These are phyloP conservation scores for Chloebia gouldiae DNA, from an alignment of 2,113 vertebrate genomes.

Conservation along the genomic window DNA sequence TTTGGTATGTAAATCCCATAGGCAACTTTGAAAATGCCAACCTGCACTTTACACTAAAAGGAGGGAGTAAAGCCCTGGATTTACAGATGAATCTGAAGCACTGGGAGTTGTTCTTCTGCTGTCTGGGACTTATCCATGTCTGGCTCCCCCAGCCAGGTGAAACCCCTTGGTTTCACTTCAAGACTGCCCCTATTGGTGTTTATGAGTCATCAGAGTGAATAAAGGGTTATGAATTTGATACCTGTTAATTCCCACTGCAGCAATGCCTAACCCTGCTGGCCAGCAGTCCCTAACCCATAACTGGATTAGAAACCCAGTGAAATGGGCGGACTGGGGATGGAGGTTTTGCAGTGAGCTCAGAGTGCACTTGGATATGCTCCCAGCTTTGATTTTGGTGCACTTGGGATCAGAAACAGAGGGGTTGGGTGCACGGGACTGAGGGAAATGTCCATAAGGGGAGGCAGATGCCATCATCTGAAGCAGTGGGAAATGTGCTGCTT, in stretches of 20 bases:
- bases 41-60: neutral
- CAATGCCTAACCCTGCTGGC: neutral
- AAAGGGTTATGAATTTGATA: neutral
- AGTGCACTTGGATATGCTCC: neutral
- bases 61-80: neutral
- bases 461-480: neutral
- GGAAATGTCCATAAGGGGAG: neutral
- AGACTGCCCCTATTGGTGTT: fast-evolving
- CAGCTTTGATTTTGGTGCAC: neutral
- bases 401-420: neutral
- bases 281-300: neutral
- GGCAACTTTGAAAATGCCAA: neutral
- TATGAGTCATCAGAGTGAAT: neutral
- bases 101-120: neutral
- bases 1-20: neutral
- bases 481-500: neutral
- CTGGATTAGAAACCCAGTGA: neutral
- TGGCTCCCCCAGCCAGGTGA: neutral
- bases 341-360: neutral
- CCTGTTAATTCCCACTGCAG: neutral
- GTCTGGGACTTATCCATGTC: neutral
- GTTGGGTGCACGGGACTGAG: neutral
- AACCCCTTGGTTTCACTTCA: neutral
- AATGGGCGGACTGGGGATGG: neutral
- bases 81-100: neutral